phyloP scores from a whole-genome alignment of 2,888 invertebrate species.

The Uropetala carovei region DNA sequence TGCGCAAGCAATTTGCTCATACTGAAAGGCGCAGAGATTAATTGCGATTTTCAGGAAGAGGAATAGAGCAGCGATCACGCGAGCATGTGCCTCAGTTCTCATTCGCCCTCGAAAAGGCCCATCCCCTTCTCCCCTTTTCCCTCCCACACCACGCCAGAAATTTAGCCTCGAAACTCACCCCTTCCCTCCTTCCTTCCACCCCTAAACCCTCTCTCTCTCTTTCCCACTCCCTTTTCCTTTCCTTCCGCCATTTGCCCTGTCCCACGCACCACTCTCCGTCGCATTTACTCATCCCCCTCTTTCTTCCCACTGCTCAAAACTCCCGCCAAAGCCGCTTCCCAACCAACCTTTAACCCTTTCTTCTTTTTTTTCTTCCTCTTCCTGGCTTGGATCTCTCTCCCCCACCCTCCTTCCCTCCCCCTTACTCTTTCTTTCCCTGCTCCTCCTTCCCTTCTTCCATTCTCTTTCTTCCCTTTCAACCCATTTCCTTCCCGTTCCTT shows the following conservation, averaged over 20 bases:
- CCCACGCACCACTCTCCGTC: too few relatives aligned
- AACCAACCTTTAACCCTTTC: neutral
- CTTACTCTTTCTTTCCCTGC: neutral
- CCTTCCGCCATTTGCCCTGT: neutral
- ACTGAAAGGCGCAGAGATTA: constrained; percentile 45
- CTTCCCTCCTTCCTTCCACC: neutral
- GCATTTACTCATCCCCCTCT: neutral
- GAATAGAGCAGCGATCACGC: constrained; percentile 42
- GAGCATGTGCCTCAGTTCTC: constrained; percentile 50
- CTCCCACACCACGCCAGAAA: neutral
- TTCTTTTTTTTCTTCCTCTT: too few relatives aligned
- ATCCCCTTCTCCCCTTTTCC: neutral
- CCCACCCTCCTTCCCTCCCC: neutral
- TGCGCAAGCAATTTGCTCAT: constrained; percentile 50
- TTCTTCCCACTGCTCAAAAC: neutral
- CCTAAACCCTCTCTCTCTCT: neutral
- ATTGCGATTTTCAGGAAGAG: constrained; percentile 50
- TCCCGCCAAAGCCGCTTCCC: neutral
- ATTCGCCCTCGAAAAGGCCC: constrained; percentile 46
- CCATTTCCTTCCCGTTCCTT: neutral
- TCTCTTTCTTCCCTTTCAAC: neutral
- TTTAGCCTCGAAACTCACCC: neutral
- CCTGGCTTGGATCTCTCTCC: neutral
- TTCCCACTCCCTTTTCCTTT: neutral
- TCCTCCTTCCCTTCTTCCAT: neutral